A percentile compares a stretch with the other conserved stretches of the same genome.
Evolutionary conservation across 1,140 invertebrate genomes (phyloP).

Genomic region (Drosophila watanabei): DNA sequence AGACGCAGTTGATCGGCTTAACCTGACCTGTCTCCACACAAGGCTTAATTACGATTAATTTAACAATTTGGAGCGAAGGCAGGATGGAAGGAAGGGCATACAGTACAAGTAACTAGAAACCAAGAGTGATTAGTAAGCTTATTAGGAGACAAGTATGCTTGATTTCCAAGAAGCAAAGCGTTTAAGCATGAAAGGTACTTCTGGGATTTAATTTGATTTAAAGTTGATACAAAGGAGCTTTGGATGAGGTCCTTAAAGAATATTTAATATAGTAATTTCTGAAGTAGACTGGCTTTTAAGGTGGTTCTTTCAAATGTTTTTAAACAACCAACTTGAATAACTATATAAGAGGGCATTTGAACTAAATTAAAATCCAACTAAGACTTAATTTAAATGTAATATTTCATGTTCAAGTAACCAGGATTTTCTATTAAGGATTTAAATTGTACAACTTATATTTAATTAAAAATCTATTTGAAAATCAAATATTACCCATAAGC

Average conservation of each 20-base stretch:
- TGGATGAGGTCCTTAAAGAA: not conserved
- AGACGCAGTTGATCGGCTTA: conserved; percentile 53
- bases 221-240: not conserved
- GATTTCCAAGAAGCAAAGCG: not conserved
- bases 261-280: no score
- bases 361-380: not conserved
- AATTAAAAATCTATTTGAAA: no score
- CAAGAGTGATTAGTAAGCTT: conserved; percentile 13
- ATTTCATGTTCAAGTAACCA: not conserved
- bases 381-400: not conserved
- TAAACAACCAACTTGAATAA: not conserved
- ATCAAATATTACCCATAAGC: no score
- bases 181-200: conserved; percentile 6
- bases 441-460: no score
- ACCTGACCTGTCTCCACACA: conserved; percentile 9
- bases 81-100: not conserved
- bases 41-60: conserved; percentile 59
- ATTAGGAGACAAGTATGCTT: conserved; percentile 8
- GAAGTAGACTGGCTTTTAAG: not conserved
- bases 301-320: not conserved
- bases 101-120: not conserved
- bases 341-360: not conserved
- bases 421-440: not conserved
- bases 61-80: conserved; percentile 6
- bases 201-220: not conserved